Conservation (phyloP, 92 coral and sea anemone genomes). For the Nematostella vectensis region DNA sequence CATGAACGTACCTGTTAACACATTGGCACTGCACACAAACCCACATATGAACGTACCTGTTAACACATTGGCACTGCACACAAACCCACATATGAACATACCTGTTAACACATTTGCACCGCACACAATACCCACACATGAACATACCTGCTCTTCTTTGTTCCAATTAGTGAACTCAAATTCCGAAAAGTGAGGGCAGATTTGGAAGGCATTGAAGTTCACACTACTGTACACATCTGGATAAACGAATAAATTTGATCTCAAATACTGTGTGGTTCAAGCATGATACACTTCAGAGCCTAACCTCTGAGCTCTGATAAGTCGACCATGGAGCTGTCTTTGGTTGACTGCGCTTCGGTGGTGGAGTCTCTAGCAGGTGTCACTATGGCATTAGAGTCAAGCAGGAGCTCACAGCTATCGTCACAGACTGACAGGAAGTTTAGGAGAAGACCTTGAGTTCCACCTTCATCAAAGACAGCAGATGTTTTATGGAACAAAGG, state of each 20-base stretch:
- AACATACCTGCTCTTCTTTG: constrained; percentile 54
- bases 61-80: too few species aligned
- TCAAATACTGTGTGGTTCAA: too few species aligned
- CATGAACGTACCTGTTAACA: too few species aligned
- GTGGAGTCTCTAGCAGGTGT: constrained; percentile 35
- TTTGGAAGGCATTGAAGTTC: constrained; percentile 48
- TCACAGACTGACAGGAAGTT: constrained; percentile 76
- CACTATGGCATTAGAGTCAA: constrained; percentile 71
- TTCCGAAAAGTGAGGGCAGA: constrained; percentile 86
- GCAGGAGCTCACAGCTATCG: constrained; percentile 72
- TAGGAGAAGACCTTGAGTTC: constrained; percentile 68
- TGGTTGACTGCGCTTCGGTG: constrained; percentile 46
- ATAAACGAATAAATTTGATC: constrained; percentile 1
- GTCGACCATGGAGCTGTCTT: constrained; percentile 47
- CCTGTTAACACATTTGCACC: too few species aligned
- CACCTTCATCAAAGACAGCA: constrained; percentile 97
- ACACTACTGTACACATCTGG: constrained; percentile 62
- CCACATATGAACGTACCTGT: too few species aligned
- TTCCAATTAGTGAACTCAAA: constrained; percentile 96
- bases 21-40: too few species aligned
- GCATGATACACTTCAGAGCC: neutral
- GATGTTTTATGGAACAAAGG: constrained; percentile 95
- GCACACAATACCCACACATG: too few species aligned
- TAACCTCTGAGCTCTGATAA: constrained; percentile 86
- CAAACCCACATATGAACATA: too few species aligned